Base-by-base conservation (phyloP, 2,113 vertebrate genomes). In the Pseudopodoces humilis region DNA sequence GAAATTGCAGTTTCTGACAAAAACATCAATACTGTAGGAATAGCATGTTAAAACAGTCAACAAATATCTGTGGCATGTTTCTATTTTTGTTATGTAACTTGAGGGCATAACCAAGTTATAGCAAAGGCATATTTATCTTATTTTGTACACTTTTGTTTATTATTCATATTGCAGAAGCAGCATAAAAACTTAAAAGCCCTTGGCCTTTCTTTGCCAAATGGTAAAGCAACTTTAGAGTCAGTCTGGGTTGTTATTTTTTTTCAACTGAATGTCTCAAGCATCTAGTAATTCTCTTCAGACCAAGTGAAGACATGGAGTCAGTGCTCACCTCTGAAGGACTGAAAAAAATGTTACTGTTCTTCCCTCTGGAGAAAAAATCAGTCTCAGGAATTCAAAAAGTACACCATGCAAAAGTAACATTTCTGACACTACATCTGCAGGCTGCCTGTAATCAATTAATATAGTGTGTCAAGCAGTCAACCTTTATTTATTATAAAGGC, bases 221-320 rank as follows among this genome's bases (percentile, higher is more conserved):
- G 59, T 49, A 49, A 92, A 82, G 18, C 78, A 46, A 63, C 67
- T 90, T 85, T 39, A 68, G 69, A 63, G 37, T 69, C 55, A 88
- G 46, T 31, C 78, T 59, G 81, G 31, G 10, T 60, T 88, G 55
- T 86, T 76, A 15, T 52, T 88, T 81, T 86, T 39, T 76, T 92
- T 89, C 30, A 2, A 55, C 52, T 70, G 49, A 58, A 84, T 84
- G 35, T 96, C 35, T 95, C 70, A 65, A 55, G 30, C 64, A 76
- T 90, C 88, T 83, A 80, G 41, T 88, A 94, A 92, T 92, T 94
- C 80, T 78, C 90, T 95, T 94, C 12, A 41, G 79, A 88, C 71
- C 28, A 79, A 83, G 30, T 88, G 67, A 96, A 90, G 75, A 69
- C 50, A 49, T 80, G 50, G 76, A 90, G 49, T 52, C 58, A 65